Conservation (phyloP, 2,797 vertebrate species). For the Brotula barbata region DNA sequence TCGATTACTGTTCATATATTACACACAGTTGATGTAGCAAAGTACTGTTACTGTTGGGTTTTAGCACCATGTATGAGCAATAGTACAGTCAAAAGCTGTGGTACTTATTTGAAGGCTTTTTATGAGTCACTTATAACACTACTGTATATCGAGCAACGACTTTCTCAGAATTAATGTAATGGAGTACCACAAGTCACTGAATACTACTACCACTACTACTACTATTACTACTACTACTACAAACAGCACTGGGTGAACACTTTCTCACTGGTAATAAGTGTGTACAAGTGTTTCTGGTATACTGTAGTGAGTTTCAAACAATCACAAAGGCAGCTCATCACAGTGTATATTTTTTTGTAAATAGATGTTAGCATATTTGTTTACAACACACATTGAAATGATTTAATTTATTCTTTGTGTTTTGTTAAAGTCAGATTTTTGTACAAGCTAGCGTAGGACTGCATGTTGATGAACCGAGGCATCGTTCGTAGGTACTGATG, state of each 20-base stretch:
- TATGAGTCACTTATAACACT: constrained; percentile 43
- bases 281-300: constrained; percentile 47
- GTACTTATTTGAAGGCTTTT: constrained; percentile 32
- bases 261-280: constrained; percentile 46
- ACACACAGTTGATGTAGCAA: constrained; percentile 16
- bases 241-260: constrained; percentile 40
- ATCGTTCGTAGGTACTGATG: constrained; percentile 49
- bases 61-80: constrained; percentile 50
- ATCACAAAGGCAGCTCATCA: constrained; percentile 77
- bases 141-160: constrained; percentile 41
- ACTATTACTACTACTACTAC: background rate
- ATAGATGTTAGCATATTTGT: constrained; percentile 80
- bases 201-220: background rate
- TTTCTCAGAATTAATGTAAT: constrained; percentile 37
- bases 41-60: constrained; percentile 19
- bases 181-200: constrained; percentile 38
- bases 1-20: constrained; percentile 36
- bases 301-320: constrained; percentile 60
- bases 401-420: constrained; percentile 81
- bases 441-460: constrained; percentile 75
- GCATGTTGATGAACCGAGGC: constrained; percentile 73
- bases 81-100: constrained; percentile 37
- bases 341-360: constrained; percentile 77
- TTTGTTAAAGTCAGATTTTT: constrained; percentile 66
- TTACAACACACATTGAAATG: constrained; percentile 73